Percentiles rank a stretch among this genome's conserved stretches.
Evolutionary conservation across 2,888 invertebrate genomes (phyloP).

Genomic region (Galeopsomyia nigrocyanea): DNA sequence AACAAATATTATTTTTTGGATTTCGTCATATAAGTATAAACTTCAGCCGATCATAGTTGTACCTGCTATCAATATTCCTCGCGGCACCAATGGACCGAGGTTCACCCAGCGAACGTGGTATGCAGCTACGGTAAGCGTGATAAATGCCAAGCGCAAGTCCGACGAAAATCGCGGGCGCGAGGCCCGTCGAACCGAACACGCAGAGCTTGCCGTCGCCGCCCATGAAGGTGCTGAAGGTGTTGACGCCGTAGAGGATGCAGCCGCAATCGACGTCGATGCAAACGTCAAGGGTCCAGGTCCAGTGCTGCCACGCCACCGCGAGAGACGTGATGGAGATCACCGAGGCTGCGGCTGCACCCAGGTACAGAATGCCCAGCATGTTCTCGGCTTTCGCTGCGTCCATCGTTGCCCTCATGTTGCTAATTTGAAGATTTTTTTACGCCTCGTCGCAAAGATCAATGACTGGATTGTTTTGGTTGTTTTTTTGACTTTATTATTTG

Average conservation of each 20-base stretch:
- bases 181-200: slow-evolving; percentile 62
- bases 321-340: slow-evolving; percentile 57
- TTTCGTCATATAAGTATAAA: no score
- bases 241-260: slow-evolving; percentile 66
- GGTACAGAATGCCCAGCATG: slow-evolving; percentile 56
- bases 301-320: slow-evolving; percentile 64
- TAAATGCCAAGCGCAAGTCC: slow-evolving; percentile 59
- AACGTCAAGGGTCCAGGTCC: slow-evolving; percentile 64
- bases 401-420: slow-evolving; percentile 48
- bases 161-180: slow-evolving; percentile 57
- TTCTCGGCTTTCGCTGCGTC: slow-evolving; percentile 55
- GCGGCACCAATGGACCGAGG: slow-evolving; percentile 47
- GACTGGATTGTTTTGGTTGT: no score
- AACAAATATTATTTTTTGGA: no score
- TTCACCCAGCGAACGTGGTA: slow-evolving; percentile 53
- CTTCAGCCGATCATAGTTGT: neutral
- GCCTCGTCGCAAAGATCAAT: no score
- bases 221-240: slow-evolving; percentile 63
- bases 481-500: no score
- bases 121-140: slow-evolving; percentile 66
- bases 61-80: slow-evolving; percentile 16
- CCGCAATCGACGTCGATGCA: slow-evolving; percentile 65
- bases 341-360: slow-evolving; percentile 53
- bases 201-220: slow-evolving; percentile 67
- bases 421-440: no score